Percentiles rank a stretch among this genome's conserved stretches.
These are phyloP conservation scores for Bombus terrestris DNA, from an alignment of 1,140 invertebrate genomes.

Conservation along the genomic window DNA sequence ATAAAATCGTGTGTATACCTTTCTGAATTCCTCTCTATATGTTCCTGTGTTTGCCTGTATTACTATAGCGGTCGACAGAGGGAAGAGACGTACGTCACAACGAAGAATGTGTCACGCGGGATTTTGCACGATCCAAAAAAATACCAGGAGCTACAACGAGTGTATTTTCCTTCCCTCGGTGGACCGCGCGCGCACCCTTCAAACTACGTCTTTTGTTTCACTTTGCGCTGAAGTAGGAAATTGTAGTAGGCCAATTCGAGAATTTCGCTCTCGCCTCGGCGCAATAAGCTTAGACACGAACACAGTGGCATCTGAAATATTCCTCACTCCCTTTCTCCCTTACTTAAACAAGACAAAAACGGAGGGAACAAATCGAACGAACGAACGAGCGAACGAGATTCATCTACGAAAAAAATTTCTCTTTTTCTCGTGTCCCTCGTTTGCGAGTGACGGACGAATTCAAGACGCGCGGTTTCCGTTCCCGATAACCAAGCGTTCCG, in stretches of 20 bases:
- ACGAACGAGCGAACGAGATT: not conserved
- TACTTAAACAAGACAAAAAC: not conserved
- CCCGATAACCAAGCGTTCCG: not conserved
- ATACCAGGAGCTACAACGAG: constrained; percentile 2
- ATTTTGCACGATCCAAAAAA: not conserved
- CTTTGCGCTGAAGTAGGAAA: constrained; percentile 68
- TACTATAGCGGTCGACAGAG: constrained; percentile 16
- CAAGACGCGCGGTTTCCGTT: no score
- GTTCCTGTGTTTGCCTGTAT: constrained; percentile 17
- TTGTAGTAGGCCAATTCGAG: constrained; percentile 64
- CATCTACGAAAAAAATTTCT: not conserved
- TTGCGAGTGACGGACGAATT: constrained; percentile 2
- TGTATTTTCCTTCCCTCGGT: constrained; percentile 28
- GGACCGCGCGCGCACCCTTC: constrained; percentile 32
- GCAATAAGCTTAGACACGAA: constrained; percentile 61
- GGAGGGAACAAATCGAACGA: not conserved
- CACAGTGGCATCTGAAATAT: constrained; percentile 36
- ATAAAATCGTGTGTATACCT: not conserved
- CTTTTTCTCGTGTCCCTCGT: not conserved
- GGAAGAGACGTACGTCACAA: constrained; percentile 17
- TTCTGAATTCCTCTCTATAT: not conserved
- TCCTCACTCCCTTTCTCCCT: not conserved
- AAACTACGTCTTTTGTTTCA: constrained; percentile 63
- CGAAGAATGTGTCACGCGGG: not conserved
- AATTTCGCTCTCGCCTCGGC: constrained; percentile 66